Evolutionary conservation across 2,797 vertebrate species (phyloP).

Genomic region (Cichlasoma orientale): DNA sequence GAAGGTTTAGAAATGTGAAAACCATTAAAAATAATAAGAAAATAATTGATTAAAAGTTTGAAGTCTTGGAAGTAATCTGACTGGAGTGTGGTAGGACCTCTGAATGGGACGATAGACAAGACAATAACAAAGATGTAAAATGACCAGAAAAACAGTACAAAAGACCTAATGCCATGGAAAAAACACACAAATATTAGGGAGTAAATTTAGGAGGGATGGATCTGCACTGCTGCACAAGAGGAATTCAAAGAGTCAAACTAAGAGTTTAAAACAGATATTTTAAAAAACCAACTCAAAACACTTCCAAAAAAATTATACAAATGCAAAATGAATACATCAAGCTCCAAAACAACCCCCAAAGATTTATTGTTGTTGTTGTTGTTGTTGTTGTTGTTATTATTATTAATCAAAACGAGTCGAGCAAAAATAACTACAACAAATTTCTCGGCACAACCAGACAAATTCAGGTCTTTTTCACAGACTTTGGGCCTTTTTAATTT

Average conservation of each 20-base stretch:
- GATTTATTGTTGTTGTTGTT: no score
- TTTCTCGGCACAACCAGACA: fast-evolving
- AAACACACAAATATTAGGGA: not conserved
- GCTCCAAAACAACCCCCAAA: no score
- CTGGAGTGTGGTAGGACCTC: not conserved
- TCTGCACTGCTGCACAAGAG: not conserved
- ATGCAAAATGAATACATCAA: no score
- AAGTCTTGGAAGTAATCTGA: not conserved
- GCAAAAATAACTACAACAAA: no score
- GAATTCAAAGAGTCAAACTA: not conserved
- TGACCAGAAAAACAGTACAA: no score
- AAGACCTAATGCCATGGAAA: no score
- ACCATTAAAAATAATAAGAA: not conserved
- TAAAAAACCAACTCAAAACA: no score
- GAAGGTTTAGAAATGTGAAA: not conserved
- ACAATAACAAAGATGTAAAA: no score
- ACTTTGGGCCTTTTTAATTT: not conserved
- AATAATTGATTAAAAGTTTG: not conserved
- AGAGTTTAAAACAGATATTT: not conserved
- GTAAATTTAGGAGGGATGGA: not conserved
- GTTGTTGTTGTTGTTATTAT: no score
- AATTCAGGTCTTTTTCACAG: not conserved
- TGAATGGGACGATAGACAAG: not conserved
- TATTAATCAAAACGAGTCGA: no score
- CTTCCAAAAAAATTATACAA: not conserved